Conservation (phyloP, 2,113 vertebrate species). For the Bombycilla garrulus region DNA sequence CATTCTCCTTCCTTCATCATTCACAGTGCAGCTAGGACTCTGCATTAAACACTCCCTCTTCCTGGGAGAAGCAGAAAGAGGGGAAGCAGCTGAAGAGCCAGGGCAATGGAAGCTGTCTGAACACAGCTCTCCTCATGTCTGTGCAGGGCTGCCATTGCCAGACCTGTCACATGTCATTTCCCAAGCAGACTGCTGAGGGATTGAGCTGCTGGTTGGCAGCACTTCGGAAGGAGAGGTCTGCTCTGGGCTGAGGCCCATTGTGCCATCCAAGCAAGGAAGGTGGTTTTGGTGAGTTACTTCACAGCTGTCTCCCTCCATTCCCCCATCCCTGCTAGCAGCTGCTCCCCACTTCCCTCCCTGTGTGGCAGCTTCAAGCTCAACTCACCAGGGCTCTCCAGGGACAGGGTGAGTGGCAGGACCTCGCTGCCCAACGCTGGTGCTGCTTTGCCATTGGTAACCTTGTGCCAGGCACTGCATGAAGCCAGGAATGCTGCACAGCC, state of each 20-base stretch:
- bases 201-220: neutral
- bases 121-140: fast-evolving
- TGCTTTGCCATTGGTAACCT: neutral
- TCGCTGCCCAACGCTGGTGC: neutral
- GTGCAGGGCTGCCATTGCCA: neutral
- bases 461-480: fast-evolving
- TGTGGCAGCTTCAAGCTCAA: neutral
- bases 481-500: neutral
- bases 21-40: neutral
- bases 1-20: neutral
- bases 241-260: neutral
- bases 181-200: neutral
- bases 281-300: neutral
- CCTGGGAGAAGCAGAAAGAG: neutral
- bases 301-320: neutral
- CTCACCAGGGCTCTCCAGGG: neutral
- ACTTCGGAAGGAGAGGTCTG: neutral
- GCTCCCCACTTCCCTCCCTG: neutral
- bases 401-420: neutral
- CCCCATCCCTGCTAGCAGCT: neutral
- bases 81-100: neutral
- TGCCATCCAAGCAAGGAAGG: neutral
- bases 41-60: neutral
- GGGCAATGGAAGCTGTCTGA: neutral
- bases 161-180: neutral